Evolutionary conservation across 2,888 invertebrate genomes (phyloP), one percentile per base, ranked within the genome.

Genomic region (Lacanobia wlatinum): DNA sequence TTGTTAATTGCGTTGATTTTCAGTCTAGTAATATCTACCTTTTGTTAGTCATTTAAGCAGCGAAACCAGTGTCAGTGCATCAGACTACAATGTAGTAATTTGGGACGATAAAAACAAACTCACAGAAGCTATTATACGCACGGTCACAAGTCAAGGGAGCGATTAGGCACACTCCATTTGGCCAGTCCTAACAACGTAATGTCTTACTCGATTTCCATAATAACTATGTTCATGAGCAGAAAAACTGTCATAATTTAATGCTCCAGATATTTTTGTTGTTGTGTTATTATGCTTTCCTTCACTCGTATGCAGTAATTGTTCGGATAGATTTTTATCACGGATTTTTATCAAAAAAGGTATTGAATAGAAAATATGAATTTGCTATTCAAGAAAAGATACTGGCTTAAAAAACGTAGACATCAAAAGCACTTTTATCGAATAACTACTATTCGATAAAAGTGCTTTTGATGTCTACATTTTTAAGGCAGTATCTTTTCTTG

Each of bases 191-290:
- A 69, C 38, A 58, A 60, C 63, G 28, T 56, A 61, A 70, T 65
- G 53, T 71, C 68, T 68, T 14, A 70, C 63, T 65, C 7, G 48
- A 84, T 80, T 84, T 82, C 67, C 80, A 84, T 84, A 80, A 73
- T 76, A 59, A 66, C 61, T 68, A 52, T 63, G 76, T 75, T 65
- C 60, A 52, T 52, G 64, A 80, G 70, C 70, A 55, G 52, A 83
- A 80, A 78, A 83, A 73, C 23, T 48, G 50, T 46, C 55, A 76
- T 73, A 40, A 75, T 63, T 60, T 55, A 65, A 71, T 58, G 66
- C 65, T 71, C 64, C 55, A 75, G n/a, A 50, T 61, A 23, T 48
- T 76, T 63, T 52, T 58, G 23, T 50, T 12, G 3, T 28, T 28
- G 28, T 28, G 28, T 28, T 28, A 28, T 28, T 28, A 28, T 28